phyloP scores from a whole-genome alignment of 1,140 invertebrate species.

The Globodera ellingtonae region DNA sequence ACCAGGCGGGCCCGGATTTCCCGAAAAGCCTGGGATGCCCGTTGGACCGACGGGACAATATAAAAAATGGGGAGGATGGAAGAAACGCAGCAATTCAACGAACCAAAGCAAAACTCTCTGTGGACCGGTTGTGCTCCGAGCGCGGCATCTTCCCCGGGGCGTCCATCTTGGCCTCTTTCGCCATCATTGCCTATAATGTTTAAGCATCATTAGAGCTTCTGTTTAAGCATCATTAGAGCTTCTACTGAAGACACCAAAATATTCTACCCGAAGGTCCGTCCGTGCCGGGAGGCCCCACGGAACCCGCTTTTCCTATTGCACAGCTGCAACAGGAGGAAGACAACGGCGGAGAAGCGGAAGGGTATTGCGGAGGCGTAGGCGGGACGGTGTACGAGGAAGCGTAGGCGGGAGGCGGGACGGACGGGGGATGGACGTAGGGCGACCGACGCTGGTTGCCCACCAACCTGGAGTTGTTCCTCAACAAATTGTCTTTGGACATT shows the following conservation, averaged over 20 bases:
- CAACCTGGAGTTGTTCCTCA: neutral
- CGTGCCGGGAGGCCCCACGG: constrained; percentile 17
- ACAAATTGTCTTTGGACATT: neutral
- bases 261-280: constrained; percentile 4
- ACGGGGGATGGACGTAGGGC: neutral
- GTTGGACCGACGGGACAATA: neutral
- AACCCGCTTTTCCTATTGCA: constrained; percentile 19
- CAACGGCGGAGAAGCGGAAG: constrained; percentile 1
- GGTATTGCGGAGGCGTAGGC: neutral
- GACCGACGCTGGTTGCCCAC: neutral
- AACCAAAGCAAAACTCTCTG: constrained; percentile 28
- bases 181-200: constrained; percentile 16
- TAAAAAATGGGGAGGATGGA: neutral
- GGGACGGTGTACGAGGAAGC: neutral
- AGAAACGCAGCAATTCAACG: neutral
- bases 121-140: constrained; percentile 9
- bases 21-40: neutral
- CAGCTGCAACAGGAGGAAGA: constrained; percentile 18
- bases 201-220: neutral
- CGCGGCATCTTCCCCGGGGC: constrained; percentile 23
- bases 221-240: neutral
- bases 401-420: constrained; percentile 5
- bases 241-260: neutral
- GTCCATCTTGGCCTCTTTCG: constrained; percentile 4
- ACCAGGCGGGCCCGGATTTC: constrained; percentile 11